Percentiles rank a stretch among this genome's conserved stretches.
phyloP scores from a whole-genome alignment of 1,140 invertebrate species.

The Rhyacophila brunnea region DNA sequence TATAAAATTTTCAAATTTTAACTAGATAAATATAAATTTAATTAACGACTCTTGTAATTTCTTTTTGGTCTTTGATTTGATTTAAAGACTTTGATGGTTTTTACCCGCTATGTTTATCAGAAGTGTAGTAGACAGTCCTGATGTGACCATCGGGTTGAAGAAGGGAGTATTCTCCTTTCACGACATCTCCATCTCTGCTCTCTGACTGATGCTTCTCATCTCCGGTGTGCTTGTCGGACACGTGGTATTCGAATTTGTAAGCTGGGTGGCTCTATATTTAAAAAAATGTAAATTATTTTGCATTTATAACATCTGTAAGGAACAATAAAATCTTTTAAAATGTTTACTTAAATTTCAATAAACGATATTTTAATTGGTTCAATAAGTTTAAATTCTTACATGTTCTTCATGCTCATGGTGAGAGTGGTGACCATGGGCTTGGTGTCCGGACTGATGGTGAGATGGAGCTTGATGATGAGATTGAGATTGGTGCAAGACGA shows the following conservation, averaged over 20 bases:
- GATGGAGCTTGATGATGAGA: conserved; percentile 45
- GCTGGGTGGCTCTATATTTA: conserved; percentile 56
- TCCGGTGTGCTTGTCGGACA: conserved; percentile 56
- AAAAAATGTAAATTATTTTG: too few relatives aligned
- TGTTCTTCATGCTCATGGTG: conserved; percentile 12
- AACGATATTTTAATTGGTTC: too few relatives aligned
- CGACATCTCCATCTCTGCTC: conserved; percentile 53
- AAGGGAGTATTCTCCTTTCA: conserved; percentile 55
- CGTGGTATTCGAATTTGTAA: conserved; percentile 55
- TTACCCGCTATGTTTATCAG: conserved; percentile 56
- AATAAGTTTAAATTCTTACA: too few relatives aligned
- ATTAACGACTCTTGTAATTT: too few relatives aligned
- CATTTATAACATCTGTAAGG: too few relatives aligned
- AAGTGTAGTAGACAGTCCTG: conserved; percentile 58
- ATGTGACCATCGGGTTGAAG: conserved; percentile 58
- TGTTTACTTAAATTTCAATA: too few relatives aligned
- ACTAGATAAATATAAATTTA: too few relatives aligned
- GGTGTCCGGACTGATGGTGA: conserved; percentile 37
- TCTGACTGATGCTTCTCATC: conserved; percentile 59
- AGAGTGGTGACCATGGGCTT: too few relatives aligned
- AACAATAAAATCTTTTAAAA: too few relatives aligned
- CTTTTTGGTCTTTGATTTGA: too few relatives aligned
- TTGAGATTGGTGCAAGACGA: conserved; percentile 51
- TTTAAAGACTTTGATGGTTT: too few relatives aligned
- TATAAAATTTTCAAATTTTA: too few relatives aligned